phyloP scores from a whole-genome alignment of 2,113 vertebrate genomes.

The Melanerpes aurifrons region DNA sequence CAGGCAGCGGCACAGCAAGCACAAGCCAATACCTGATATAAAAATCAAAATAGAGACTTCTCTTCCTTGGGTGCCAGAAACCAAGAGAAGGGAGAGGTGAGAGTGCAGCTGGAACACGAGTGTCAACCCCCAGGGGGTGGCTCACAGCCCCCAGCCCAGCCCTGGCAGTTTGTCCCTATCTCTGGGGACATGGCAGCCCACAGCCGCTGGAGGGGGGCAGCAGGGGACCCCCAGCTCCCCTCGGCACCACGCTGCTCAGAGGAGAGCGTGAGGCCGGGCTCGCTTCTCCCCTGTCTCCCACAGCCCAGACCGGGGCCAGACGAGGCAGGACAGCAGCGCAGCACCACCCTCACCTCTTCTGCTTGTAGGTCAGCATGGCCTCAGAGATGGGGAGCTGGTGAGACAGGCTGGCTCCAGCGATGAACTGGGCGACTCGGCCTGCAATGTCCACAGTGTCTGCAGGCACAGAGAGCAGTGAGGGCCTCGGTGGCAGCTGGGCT shows the following conservation, averaged over 20 bases:
- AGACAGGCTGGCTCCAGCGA: slow-evolving; percentile 91
- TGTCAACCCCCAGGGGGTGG: slow-evolving; percentile 18
- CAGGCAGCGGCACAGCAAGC: slow-evolving; percentile 71
- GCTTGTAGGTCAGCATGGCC: slow-evolving; percentile 98
- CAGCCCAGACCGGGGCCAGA: fast-evolving
- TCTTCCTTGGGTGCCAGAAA: slow-evolving; percentile 91
- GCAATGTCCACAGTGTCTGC: slow-evolving; percentile 83
- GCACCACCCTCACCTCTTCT: slow-evolving; percentile 86
- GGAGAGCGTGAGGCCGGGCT: background rate
- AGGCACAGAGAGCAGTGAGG: background rate
- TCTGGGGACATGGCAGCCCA: background rate
- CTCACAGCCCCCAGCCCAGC: slow-evolving; percentile 1
- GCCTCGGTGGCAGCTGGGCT: background rate
- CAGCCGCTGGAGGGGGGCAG: background rate
- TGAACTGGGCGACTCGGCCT: slow-evolving; percentile 89
- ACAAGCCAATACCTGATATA: slow-evolving; percentile 89
- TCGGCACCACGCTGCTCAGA: fast-evolving
- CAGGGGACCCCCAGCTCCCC: background rate
- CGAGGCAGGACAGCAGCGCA: fast-evolving
- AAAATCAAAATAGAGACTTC: slow-evolving; percentile 95
- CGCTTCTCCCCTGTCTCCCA: background rate
- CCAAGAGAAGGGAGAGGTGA: slow-evolving; percentile 76
- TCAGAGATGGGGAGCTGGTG: slow-evolving; percentile 96
- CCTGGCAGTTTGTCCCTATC: background rate
- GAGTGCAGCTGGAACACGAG: slow-evolving; percentile 56